Evolutionary conservation across 2,888 invertebrate species (phyloP).

Genomic region (Bugula neritina): DNA sequence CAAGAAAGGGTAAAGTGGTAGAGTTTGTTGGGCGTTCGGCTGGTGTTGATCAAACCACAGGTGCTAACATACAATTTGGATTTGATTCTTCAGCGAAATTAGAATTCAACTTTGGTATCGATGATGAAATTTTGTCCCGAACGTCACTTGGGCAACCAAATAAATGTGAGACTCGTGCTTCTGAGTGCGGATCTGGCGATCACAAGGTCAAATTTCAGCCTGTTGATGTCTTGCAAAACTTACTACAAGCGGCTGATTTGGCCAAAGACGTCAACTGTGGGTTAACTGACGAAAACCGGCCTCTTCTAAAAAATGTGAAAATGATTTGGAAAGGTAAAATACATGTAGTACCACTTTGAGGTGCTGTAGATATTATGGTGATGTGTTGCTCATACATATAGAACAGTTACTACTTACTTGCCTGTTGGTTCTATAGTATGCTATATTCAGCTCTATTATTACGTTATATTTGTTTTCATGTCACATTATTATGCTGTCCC

Average conservation of each 20-base stretch:
- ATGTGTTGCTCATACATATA: too few relatives aligned
- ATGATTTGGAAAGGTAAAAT: conserved; percentile 1
- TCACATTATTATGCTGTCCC: too few relatives aligned
- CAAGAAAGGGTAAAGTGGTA: background rate
- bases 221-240: background rate
- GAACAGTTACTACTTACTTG: too few relatives aligned
- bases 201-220: conserved; percentile 1
- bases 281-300: background rate
- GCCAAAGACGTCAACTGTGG: background rate
- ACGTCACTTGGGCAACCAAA: background rate
- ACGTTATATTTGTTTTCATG: too few relatives aligned
- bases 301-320: background rate
- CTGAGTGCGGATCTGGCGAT: background rate
- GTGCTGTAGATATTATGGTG: too few relatives aligned
- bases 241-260: background rate
- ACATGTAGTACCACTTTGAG: too few relatives aligned
- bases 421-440: too few relatives aligned
- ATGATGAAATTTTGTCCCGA: background rate
- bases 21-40: conserved; percentile 4
- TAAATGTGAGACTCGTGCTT: too few relatives aligned
- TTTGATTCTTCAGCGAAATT: background rate
- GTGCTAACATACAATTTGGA: conserved; percentile 18
- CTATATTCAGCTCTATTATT: too few relatives aligned
- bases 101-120: background rate
- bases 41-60: background rate